Percentiles rank a stretch among this genome's conserved stretches.
phyloP scores from a whole-genome alignment of 2,888 invertebrate species.

The Marasmarcha lunaedactyla region DNA sequence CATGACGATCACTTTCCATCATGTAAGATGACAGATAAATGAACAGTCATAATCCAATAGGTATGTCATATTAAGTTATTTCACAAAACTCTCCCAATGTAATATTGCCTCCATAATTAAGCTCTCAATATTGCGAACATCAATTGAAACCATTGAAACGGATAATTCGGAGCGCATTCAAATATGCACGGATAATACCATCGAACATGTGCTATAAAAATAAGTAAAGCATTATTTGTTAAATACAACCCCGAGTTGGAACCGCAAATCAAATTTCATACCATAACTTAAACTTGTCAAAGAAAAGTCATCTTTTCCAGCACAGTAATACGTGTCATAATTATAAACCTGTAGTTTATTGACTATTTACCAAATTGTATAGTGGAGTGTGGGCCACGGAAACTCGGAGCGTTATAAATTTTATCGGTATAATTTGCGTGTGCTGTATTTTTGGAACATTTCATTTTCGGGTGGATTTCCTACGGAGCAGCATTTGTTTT shows the following conservation, averaged over 20 bases:
- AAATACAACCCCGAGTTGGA: constrained; percentile 27
- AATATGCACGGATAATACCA: background rate
- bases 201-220: constrained; percentile 16
- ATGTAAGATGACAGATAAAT: no score
- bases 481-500: no score
- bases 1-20: no score
- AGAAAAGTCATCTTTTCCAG: background rate
- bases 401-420: constrained; percentile 18
- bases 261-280: constrained; percentile 16
- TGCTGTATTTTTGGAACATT: constrained; percentile 24
- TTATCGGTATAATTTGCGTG: constrained; percentile 25
- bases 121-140: no score
- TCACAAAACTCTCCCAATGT: no score
- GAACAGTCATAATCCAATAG: no score
- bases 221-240: constrained; percentile 42
- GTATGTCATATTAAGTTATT: no score
- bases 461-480: constrained; percentile 15
- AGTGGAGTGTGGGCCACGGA: constrained; percentile 14
- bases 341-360: background rate
- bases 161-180: background rate
- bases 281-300: background rate
- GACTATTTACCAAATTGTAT: constrained; percentile 34
- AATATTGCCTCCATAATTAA: no score
- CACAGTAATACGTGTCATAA: background rate
- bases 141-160: no score